These are phyloP conservation scores for Tolmerus cingulatus DNA, from an alignment of 2,888 invertebrate genomes.

Conservation along the genomic window DNA sequence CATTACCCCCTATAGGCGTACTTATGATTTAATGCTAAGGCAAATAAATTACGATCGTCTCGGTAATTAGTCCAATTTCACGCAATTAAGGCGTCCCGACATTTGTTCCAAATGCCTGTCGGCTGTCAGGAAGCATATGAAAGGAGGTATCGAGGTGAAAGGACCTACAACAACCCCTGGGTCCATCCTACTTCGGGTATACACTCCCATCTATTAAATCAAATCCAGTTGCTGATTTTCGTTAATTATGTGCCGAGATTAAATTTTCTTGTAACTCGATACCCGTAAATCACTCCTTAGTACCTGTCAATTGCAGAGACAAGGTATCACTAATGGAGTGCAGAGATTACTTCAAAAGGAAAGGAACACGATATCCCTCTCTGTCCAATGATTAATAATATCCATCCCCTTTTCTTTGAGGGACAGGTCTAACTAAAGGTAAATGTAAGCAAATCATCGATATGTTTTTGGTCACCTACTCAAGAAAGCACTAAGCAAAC, in stretches of 20 bases:
- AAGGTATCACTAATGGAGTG: slow-evolving; percentile 17
- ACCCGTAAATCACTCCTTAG: slow-evolving; percentile 4
- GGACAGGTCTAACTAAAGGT: neutral
- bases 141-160: slow-evolving; percentile 7
- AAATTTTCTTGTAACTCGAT: slow-evolving; percentile 35
- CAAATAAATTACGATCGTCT: neutral
- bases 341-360: neutral
- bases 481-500: neutral
- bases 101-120: neutral
- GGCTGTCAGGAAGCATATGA: neutral
- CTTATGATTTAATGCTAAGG: neutral
- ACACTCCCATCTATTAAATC: slow-evolving; percentile 23
- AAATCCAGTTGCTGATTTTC: slow-evolving; percentile 28
- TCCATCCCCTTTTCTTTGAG: neutral
- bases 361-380: neutral
- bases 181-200: neutral
- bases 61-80: neutral
- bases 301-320: slow-evolving; percentile 28
- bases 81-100: neutral
- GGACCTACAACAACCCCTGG: neutral
- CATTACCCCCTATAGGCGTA: neutral
- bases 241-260: slow-evolving; percentile 37
- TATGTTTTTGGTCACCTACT: neutral
- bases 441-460: neutral
- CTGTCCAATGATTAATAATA: slow-evolving; percentile 27